Base-by-base conservation (phyloP, 2,888 invertebrate genomes). In the Trichogramma dendrolimi region DNA sequence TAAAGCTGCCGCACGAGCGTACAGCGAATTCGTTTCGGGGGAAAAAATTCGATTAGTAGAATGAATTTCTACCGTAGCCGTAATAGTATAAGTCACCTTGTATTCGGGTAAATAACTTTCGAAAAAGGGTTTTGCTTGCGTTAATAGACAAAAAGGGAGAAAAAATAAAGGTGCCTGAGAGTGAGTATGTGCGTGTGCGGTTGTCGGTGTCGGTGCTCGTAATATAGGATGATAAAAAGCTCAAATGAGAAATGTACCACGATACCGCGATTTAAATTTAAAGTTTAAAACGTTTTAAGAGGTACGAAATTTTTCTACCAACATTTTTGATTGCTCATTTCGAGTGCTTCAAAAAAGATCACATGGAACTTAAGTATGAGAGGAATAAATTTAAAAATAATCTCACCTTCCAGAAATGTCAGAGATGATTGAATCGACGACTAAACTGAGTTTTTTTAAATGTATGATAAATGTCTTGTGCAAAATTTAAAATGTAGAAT, bases 11-110 rank as follows among this genome's bases (percentile, higher is more conserved):
- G 58, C 46, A 38, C 50, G 11, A 56, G 6, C 44, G 8, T 4
- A 48, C 6, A 14, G 53, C n/a, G 40, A 53, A 61, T 53, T 57
- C 56, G 53, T n/a, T 51, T 58, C 53, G 44, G 42, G 40, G 27
- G 49, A 14, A 14, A 14, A 54, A 60, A 60, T 41, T 44, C 55
- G 46, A 60, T 60, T 60, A 60, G 55, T 54, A 46, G 55, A 60
- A 60, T 60, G 60, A 60, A 55, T 50, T 48, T 52, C 6, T 27
- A 43, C 8, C 40, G 46, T 14, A 8, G 41, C 39, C 4, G 14
- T 10, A 11, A 40, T 42, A 2, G 5, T 6, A 14, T 4, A 11
- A 43, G 48, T 4, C 41, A 14, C 41, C 39, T 47, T 14, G 14
- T 14, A 14, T 43, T 39, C 14, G 10, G 39, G 57, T n/a, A 50